Conservation (phyloP, 2,888 invertebrate genomes). For the Himalopsyche tibetana region DNA sequence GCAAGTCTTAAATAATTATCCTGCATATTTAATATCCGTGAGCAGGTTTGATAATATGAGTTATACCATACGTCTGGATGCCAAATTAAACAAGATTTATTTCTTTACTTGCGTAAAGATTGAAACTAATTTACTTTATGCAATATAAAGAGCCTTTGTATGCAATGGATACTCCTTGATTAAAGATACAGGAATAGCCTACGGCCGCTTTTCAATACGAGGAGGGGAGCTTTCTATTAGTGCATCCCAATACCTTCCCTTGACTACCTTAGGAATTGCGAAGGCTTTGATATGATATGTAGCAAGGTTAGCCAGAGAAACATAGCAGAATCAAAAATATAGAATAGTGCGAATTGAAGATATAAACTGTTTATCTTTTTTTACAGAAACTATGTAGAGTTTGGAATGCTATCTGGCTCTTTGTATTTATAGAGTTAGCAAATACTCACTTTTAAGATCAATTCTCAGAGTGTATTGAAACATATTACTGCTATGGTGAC, state of each 20-base stretch:
- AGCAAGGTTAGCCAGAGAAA: background rate
- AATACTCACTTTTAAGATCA: too few relatives aligned
- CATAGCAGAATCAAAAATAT: background rate
- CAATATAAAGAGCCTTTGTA: constrained; percentile 2
- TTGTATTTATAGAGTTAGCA: too few relatives aligned
- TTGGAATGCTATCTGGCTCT: too few relatives aligned
- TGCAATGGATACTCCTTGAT: constrained; percentile 15
- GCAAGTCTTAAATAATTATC: too few relatives aligned
- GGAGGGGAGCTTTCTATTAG: background rate
- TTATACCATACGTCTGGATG: too few relatives aligned
- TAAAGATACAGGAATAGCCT: constrained; percentile 20
- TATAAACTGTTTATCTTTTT: too few relatives aligned
- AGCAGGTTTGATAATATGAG: too few relatives aligned
- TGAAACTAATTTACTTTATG: background rate
- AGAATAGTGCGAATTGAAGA: too few relatives aligned
- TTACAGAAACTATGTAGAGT: too few relatives aligned
- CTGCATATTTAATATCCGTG: too few relatives aligned
- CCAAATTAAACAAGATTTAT: background rate
- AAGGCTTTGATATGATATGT: background rate
- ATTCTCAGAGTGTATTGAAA: too few relatives aligned
- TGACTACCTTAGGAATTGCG: background rate
- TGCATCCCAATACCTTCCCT: constrained; percentile 3
- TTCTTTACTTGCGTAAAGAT: background rate
- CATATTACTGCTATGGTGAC: too few relatives aligned
- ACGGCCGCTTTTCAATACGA: constrained; percentile 4